Base-by-base conservation (phyloP, 2,113 vertebrate genomes). In the Lepisosteus osseus region DNA sequence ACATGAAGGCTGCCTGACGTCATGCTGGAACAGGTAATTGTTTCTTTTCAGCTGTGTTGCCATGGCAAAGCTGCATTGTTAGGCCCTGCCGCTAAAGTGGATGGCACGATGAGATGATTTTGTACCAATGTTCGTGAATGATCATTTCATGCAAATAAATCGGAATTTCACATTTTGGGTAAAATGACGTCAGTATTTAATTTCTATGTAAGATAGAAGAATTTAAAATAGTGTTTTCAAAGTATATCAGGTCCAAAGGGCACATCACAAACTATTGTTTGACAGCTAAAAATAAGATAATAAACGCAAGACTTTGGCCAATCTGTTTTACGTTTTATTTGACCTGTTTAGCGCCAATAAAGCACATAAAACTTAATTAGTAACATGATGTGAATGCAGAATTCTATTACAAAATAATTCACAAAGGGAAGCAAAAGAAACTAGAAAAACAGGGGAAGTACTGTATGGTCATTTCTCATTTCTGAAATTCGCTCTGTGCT, bases 1-100 rank as follows among this genome's bases (percentile, higher is more conserved):
- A 82, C 79, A 82, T 0, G 78, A 86, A 86, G 84, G 87, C 69
- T 12, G 56, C 76, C 76, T 88, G 86, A 86, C 85, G 85, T 91
- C 86, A 86, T 47, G 80, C 40, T 59, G 72, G 65, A 62, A 43
- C 40, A 44, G 63, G 55, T 78, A 74, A 74, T 78, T 74, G 70
- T 76, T 74, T 74, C 64, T 68, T 74, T 65, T 68, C 74, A 71
- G 67, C 78, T 61, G 68, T 56, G 88, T 91, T 92, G 86, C 86
- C 86, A 91, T 90, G 86, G 87, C 77, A 77, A 76, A 12, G 67
- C 67, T 66, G 83, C 81, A 76, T 84, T 85, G 77, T 77, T 72
- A 82, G 77, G 72, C 71, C 72, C 76, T 54, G 54, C 65, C 79
- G 73, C 74, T 82, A 81, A 85, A 85, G 85, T 84, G 81, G 75